Conservation (phyloP, 1,140 invertebrate species). For the Procambarus virginalis region DNA sequence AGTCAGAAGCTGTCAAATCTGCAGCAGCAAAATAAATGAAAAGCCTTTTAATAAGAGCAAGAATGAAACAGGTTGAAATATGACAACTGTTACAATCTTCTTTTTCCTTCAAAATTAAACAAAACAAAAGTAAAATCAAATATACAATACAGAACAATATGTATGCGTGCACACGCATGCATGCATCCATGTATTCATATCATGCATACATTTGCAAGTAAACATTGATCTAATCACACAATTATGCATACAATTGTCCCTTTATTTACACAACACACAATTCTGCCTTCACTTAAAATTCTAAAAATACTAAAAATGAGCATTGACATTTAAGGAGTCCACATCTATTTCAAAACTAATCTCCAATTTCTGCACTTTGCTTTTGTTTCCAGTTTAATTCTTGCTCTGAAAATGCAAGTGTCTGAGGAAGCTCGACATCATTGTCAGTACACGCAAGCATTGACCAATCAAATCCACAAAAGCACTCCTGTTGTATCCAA, state of each 20-base stretch:
- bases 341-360: no score
- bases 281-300: neutral
- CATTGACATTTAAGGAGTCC: no score
- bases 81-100: neutral
- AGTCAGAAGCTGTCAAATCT: slow-evolving; percentile 58
- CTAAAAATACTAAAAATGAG: neutral
- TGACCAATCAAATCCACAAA: slow-evolving; percentile 16
- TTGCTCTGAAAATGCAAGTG: slow-evolving; percentile 26
- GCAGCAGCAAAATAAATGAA: slow-evolving; percentile 44
- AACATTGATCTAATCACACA: neutral
- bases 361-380: neutral
- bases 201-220: slow-evolving; percentile 16
- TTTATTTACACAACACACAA: neutral
- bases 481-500: neutral
- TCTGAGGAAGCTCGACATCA: slow-evolving; percentile 15
- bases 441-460: slow-evolving; percentile 26
- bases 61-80: slow-evolving; percentile 28
- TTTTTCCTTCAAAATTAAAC: neutral
- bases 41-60: slow-evolving; percentile 37
- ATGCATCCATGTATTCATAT: neutral
- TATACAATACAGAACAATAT: neutral
- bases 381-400: slow-evolving; percentile 17
- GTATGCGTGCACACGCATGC: slow-evolving; percentile 3
- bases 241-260: no score
- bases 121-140: slow-evolving; percentile 7